Conservation (phyloP, 2,797 vertebrate genomes). For the Girardinus metallicus region DNA sequence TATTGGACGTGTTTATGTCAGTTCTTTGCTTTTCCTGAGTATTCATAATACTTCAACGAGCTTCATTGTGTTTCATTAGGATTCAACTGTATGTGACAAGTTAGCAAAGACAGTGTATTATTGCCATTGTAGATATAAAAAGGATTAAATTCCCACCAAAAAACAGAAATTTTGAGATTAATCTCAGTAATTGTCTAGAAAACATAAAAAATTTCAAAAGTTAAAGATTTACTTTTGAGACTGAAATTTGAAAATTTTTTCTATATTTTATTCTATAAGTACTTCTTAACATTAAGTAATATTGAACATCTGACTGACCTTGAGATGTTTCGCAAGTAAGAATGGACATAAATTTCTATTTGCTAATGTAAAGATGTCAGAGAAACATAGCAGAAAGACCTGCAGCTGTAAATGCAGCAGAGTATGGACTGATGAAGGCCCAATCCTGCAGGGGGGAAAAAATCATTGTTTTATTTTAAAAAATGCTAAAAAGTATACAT, state of each 20-base stretch:
- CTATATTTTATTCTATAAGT: too few species aligned
- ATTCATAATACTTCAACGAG: background rate
- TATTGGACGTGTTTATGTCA: background rate
- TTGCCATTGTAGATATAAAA: too few species aligned
- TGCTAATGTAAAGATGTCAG: background rate
- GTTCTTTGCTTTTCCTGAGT: background rate
- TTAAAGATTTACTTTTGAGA: too few species aligned
- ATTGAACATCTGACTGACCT: background rate
- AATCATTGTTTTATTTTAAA: too few species aligned
- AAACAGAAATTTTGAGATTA: too few species aligned
- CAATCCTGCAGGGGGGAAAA: too few species aligned
- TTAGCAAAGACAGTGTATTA: background rate
- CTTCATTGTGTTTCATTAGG: background rate
- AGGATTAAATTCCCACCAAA: background rate
- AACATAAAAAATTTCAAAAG: too few species aligned
- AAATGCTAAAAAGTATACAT: too few species aligned
- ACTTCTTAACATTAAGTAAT: too few species aligned
- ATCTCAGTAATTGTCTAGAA: too few species aligned
- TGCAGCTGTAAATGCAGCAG: background rate
- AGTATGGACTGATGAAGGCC: background rate
- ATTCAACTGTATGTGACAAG: background rate
- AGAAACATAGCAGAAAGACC: background rate
- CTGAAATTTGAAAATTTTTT: too few species aligned
- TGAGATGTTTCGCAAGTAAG: background rate
- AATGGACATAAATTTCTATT: background rate